Percentiles rank a stretch among this genome's conserved stretches.
Conservation (phyloP, 2,113 vertebrate species). For the Stictonetta naevosa region DNA sequence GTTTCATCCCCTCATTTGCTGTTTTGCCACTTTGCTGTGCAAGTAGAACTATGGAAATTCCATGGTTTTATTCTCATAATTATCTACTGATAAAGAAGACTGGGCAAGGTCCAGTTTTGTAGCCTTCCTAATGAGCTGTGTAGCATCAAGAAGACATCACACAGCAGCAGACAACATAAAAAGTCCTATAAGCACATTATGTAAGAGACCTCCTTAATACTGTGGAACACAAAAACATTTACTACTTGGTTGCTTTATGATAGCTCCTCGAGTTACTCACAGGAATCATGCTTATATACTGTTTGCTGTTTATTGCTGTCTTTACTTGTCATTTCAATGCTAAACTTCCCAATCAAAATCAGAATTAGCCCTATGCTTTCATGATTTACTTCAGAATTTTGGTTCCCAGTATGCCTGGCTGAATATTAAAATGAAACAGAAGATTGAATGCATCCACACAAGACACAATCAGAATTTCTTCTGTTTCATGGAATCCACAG, state of each 20-base stretch:
- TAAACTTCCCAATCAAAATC: background rate
- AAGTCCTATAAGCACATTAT: background rate
- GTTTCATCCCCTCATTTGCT: background rate
- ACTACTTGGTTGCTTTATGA: background rate
- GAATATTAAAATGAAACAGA: conserved; percentile 15
- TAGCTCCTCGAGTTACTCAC: background rate
- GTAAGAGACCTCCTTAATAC: background rate
- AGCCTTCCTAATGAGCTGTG: background rate
- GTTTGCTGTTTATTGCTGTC: background rate
- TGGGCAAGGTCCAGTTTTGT: background rate
- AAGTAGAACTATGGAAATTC: background rate
- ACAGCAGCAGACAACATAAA: background rate
- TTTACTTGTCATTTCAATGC: background rate
- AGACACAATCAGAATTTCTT: background rate
- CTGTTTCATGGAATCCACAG: background rate
- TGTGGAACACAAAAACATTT: background rate
- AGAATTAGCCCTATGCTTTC: background rate
- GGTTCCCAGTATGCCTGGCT: background rate
- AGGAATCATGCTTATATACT: background rate
- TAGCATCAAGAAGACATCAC: background rate
- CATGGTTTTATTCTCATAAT: background rate
- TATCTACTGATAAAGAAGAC: background rate
- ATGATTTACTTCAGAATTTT: background rate
- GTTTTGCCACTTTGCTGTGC: background rate
- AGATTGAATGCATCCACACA: background rate